A percentile compares a stretch with the other conserved stretches of the same genome.
Conservation (phyloP, 1,140 invertebrate genomes). For the Anastatus disparis region DNA sequence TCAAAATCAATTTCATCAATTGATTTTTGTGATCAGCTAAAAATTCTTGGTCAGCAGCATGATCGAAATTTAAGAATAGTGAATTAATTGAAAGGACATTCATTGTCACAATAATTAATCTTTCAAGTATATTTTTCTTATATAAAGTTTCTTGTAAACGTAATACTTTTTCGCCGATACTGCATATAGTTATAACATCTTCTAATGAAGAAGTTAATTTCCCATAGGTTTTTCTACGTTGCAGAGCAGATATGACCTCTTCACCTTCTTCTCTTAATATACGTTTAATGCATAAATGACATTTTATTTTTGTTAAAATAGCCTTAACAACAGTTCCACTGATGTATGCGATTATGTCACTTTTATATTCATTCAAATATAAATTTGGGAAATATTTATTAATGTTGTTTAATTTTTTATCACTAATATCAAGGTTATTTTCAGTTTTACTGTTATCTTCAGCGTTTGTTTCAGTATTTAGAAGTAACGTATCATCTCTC, state of each 20-base stretch:
- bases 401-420: neutral
- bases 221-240: neutral
- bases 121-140: neutral
- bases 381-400: neutral
- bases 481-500: neutral
- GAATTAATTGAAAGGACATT: neutral
- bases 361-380: neutral
- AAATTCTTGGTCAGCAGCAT: neutral
- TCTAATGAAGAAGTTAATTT: neutral
- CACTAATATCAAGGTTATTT: neutral
- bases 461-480: neutral
- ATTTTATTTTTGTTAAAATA: neutral
- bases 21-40: too few species aligned
- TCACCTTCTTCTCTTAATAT: neutral
- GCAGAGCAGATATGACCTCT: neutral
- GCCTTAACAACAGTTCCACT: neutral
- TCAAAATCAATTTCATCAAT: neutral
- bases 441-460: neutral
- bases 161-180: neutral
- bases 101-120: too few species aligned
- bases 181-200: neutral
- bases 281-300: neutral
- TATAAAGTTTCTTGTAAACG: neutral
- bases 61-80: neutral
- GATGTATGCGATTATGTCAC: neutral